phyloP scores from a whole-genome alignment of 2,888 invertebrate species.

The Nemoura dubitans region DNA sequence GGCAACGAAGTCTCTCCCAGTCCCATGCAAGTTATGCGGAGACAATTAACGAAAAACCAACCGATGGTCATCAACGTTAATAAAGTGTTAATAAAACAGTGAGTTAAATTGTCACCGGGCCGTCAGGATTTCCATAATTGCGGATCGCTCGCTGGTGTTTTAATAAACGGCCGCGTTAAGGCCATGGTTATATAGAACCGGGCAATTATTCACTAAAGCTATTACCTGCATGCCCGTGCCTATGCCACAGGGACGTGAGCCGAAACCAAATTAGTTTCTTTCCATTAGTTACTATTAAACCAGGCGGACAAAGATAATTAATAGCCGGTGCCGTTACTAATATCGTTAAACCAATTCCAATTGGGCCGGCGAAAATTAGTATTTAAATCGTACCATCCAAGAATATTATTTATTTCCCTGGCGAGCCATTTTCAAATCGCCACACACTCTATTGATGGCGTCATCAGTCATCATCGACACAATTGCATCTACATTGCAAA shows the following conservation, averaged over 20 bases:
- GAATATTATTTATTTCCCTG: not conserved
- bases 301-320: not conserved
- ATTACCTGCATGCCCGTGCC: not conserved
- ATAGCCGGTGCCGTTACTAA: not conserved
- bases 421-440: not conserved
- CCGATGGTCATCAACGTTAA: not conserved
- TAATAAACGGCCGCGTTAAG: not conserved
- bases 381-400: not conserved
- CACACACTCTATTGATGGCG: not conserved
- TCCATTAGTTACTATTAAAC: slow-evolving; percentile 4
- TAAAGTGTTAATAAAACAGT: not conserved
- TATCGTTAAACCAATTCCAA: not conserved
- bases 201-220: not conserved
- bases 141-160: not conserved
- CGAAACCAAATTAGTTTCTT: slow-evolving; percentile 7
- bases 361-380: not conserved
- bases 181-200: not conserved
- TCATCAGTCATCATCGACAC: not conserved
- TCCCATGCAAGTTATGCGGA: too few relatives aligned
- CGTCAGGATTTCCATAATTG: not conserved
- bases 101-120: not conserved
- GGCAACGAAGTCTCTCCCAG: not conserved
- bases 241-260: not conserved
- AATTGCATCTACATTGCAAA: not conserved
- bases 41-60: not conserved